phyloP scores from a whole-genome alignment of 2,113 vertebrate genomes.

The Amblyopsis rosae region DNA sequence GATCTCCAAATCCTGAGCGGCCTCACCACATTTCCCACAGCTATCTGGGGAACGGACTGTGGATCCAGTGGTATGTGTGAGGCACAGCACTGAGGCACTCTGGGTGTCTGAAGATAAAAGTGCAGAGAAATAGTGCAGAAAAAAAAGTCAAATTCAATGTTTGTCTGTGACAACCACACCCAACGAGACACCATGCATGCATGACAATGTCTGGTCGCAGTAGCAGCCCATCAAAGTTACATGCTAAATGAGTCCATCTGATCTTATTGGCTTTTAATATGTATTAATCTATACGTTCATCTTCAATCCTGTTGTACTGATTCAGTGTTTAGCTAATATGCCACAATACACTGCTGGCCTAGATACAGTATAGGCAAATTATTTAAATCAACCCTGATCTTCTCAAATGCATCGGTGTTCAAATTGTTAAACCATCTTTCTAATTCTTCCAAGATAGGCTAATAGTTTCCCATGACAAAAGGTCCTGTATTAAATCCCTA shows the following conservation, averaged over 20 bases:
- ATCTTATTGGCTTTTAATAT: neutral
- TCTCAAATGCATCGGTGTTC: neutral
- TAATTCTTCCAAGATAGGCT: no score
- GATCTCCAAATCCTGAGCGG: slow-evolving; percentile 74
- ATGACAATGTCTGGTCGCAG: slow-evolving; percentile 41
- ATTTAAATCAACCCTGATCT: neutral
- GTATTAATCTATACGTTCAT: neutral
- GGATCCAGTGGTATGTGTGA: slow-evolving; percentile 70
- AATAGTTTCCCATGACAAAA: neutral
- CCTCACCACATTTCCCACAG: slow-evolving; percentile 71
- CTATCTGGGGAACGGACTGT: slow-evolving; percentile 74
- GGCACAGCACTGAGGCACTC: slow-evolving; percentile 57
- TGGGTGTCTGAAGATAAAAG: slow-evolving; percentile 64
- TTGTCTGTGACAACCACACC: slow-evolving; percentile 60
- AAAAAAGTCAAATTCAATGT: slow-evolving; percentile 59
- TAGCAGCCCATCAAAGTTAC: slow-evolving; percentile 24
- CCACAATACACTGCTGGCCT: neutral
- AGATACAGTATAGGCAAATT: neutral
- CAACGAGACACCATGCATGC: slow-evolving; percentile 43
- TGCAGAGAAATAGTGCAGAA: slow-evolving; percentile 51
- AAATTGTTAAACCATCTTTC: no score
- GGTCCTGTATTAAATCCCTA: no score
- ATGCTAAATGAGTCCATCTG: neutral
- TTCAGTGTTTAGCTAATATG: neutral
- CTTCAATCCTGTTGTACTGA: neutral